Conservation (phyloP, 1,140 invertebrate genomes). For the Panulirus ornatus region DNA sequence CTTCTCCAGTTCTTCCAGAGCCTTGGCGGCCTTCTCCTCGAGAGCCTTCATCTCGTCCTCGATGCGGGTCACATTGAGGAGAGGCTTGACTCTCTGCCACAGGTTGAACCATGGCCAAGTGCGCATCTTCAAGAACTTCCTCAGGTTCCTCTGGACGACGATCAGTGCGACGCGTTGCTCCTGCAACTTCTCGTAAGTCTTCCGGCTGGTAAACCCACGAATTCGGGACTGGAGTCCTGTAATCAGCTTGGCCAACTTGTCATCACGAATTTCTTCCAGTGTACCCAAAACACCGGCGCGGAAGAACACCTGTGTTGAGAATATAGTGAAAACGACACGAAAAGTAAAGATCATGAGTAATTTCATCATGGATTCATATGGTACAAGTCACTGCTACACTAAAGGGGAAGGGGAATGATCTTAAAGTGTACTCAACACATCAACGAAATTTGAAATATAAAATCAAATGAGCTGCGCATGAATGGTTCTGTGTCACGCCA, state of each 20-base stretch:
- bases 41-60: slow-evolving; percentile 99
- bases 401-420: background rate
- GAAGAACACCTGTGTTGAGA: slow-evolving; percentile 99
- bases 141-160: slow-evolving; percentile 98
- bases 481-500: background rate
- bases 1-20: slow-evolving; percentile 94
- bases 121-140: slow-evolving; percentile 97
- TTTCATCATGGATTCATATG: background rate
- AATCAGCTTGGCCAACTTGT: slow-evolving; percentile 97
- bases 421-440: background rate
- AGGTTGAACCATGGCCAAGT: slow-evolving; percentile 99
- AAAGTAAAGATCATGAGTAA: background rate
- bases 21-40: slow-evolving; percentile 96
- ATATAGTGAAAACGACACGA: background rate
- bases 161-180: slow-evolving; percentile 98
- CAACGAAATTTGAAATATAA: background rate
- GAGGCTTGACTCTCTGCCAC: slow-evolving; percentile 99
- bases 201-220: slow-evolving; percentile 88
- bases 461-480: background rate
- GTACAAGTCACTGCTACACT: no score
- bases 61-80: slow-evolving; percentile 98
- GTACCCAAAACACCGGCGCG: slow-evolving; percentile 99
- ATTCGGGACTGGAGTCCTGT: slow-evolving; percentile 98
- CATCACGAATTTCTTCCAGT: slow-evolving; percentile 99
- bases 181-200: slow-evolving; percentile 97